A percentile compares a stretch with the other conserved stretches of the same genome.
These are phyloP conservation scores for Magallana nippona DNA, from an alignment of 2,888 invertebrate genomes.

Conservation along the genomic window DNA sequence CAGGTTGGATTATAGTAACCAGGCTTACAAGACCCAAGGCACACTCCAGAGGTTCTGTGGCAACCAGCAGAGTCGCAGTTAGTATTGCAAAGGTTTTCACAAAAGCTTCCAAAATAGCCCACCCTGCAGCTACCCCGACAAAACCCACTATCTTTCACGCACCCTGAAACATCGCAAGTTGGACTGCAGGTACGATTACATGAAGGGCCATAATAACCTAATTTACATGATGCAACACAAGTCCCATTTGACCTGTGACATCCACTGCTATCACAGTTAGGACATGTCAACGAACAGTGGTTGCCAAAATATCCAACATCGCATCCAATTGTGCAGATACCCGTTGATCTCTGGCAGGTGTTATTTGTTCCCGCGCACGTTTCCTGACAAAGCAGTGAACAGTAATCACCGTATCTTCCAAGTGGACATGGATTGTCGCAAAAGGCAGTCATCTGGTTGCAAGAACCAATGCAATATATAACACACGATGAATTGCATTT, in stretches of 20 bases:
- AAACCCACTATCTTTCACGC: slow-evolving; percentile 34
- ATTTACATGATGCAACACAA: slow-evolving; percentile 39
- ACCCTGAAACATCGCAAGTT: slow-evolving; percentile 20
- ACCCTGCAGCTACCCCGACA: slow-evolving; percentile 32
- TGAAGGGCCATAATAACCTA: slow-evolving; percentile 38
- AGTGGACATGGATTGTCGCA: slow-evolving; percentile 42
- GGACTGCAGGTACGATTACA: slow-evolving; percentile 39
- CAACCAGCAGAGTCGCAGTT: slow-evolving; percentile 37
- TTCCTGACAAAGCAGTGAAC: background rate
- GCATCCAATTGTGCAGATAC: slow-evolving; percentile 36
- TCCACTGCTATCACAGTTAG: slow-evolving; percentile 20
- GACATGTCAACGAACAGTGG: slow-evolving; percentile 39
- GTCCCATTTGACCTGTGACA: slow-evolving; percentile 40
- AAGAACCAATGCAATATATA: slow-evolving; percentile 28
- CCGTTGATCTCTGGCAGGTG: slow-evolving; percentile 21
- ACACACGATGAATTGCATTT: slow-evolving; percentile 35
- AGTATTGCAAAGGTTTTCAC: slow-evolving; percentile 38
- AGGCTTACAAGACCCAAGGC: slow-evolving; percentile 33
- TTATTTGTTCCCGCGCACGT: slow-evolving; percentile 15
- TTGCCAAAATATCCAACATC: slow-evolving; percentile 38
- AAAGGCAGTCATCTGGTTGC: slow-evolving; percentile 28
- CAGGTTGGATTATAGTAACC: slow-evolving; percentile 38
- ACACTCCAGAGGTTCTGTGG: slow-evolving; percentile 29
- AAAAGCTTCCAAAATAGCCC: slow-evolving; percentile 43
- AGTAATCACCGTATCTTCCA: slow-evolving; percentile 36